phyloP scores from a whole-genome alignment of 2,113 vertebrate species.

The Gila orcuttii region DNA sequence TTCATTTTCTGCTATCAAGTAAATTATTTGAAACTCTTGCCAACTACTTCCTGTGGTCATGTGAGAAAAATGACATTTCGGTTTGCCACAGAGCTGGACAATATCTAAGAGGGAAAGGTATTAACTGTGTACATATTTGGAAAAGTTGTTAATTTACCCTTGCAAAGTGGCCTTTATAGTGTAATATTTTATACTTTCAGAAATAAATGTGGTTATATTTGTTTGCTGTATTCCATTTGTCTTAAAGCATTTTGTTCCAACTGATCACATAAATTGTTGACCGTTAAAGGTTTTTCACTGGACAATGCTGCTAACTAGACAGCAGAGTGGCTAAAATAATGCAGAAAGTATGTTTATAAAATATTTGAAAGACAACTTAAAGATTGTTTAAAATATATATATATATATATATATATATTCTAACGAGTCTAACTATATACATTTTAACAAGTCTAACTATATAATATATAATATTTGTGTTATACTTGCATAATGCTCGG shows the following conservation, averaged over 20 bases:
- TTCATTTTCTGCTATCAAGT: slow-evolving; percentile 68
- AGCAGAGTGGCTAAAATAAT: not conserved
- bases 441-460: no score
- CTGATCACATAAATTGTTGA: not conserved
- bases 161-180: slow-evolving; percentile 84
- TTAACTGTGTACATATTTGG: slow-evolving; percentile 75
- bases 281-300: not conserved
- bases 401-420: no score
- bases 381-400: no score
- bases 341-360: not conserved
- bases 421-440: no score
- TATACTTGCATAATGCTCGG: no score
- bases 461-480: no score
- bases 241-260: slow-evolving; percentile 46
- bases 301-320: not conserved
- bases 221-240: slow-evolving; percentile 70
- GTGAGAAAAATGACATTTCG: slow-evolving; percentile 69
- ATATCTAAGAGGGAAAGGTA: slow-evolving; percentile 68
- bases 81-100: slow-evolving; percentile 73
- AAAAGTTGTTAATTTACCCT: slow-evolving; percentile 76
- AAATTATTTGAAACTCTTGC: slow-evolving; percentile 74
- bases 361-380: no score
- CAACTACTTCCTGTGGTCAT: slow-evolving; percentile 75
- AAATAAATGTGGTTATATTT: slow-evolving; percentile 86
- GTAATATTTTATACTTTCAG: slow-evolving; percentile 84